Conservation (phyloP, 2,797 vertebrate genomes). For the Neopelma chrysocephalum region DNA sequence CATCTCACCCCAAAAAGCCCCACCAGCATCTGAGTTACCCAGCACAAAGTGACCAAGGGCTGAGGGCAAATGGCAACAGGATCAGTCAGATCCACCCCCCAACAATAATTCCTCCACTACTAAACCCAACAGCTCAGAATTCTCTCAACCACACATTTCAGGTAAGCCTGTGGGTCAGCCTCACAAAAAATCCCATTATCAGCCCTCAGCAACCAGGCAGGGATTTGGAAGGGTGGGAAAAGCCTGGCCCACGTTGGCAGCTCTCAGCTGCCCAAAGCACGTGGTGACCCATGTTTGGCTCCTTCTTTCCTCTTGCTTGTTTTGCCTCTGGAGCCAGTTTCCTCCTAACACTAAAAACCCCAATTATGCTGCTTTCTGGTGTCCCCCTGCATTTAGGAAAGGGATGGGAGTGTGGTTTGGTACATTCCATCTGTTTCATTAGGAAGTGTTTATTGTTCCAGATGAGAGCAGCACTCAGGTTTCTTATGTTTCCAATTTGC, state of each 20-base stretch:
- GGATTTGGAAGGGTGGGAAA: background rate
- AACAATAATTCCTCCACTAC: background rate
- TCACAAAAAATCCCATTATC: background rate
- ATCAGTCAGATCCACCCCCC: background rate
- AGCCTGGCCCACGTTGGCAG: background rate
- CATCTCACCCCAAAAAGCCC: background rate
- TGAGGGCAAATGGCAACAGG: background rate
- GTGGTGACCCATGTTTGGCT: background rate
- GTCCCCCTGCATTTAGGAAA: background rate
- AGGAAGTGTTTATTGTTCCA: conserved; percentile 59
- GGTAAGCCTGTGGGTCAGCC: background rate
- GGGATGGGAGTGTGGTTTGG: background rate
- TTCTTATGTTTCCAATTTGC: conserved; percentile 61
- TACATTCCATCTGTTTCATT: conserved; percentile 42
- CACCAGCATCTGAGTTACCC: background rate
- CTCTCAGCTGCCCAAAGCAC: background rate
- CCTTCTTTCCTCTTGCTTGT: background rate
- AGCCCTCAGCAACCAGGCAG: background rate
- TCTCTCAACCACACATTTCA: background rate
- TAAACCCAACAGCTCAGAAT: background rate
- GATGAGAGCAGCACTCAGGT: conserved; percentile 28
- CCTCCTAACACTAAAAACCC: background rate
- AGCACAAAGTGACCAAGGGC: accelerated
- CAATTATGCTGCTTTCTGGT: background rate
- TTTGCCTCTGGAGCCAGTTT: background rate